phyloP scores from a whole-genome alignment of 2,888 invertebrate species.

The Bombyx huttoni region DNA sequence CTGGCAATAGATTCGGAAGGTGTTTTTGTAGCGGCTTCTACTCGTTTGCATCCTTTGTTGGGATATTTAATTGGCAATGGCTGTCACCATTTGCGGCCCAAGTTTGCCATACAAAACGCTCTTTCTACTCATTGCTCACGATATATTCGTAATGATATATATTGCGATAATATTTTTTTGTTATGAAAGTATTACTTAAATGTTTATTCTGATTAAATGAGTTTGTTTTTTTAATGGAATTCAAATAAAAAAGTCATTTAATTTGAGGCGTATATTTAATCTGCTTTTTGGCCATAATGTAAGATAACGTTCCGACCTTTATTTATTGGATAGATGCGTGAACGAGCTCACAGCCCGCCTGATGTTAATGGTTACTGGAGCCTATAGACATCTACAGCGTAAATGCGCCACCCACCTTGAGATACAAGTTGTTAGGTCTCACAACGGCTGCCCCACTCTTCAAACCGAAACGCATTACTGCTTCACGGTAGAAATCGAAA shows the following conservation, averaged over 20 bases:
- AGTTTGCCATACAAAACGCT: constrained; percentile 36
- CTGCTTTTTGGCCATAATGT: neutral
- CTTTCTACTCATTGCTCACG: constrained; percentile 36
- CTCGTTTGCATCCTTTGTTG: constrained; percentile 41
- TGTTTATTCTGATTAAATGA: constrained; percentile 16
- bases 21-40: constrained; percentile 40
- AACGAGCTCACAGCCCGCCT: no score
- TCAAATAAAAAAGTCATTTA: constrained; percentile 8
- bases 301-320: no score
- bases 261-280: neutral
- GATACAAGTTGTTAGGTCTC: no score
- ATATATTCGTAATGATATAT: constrained; percentile 27
- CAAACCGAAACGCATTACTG: no score
- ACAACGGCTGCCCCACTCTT: no score
- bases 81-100: constrained; percentile 33
- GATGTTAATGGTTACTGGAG: no score
- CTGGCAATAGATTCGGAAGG: constrained; percentile 42
- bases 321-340: no score
- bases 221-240: constrained; percentile 15
- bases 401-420: no score
- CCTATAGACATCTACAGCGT: no score
- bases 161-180: constrained; percentile 47
- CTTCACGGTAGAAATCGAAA: no score
- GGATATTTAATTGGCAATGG: constrained; percentile 30
- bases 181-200: constrained; percentile 17